Percentiles rank a stretch among this genome's conserved stretches.
phyloP scores from a whole-genome alignment of 2,113 vertebrate species.

The Arothron firmamentum region DNA sequence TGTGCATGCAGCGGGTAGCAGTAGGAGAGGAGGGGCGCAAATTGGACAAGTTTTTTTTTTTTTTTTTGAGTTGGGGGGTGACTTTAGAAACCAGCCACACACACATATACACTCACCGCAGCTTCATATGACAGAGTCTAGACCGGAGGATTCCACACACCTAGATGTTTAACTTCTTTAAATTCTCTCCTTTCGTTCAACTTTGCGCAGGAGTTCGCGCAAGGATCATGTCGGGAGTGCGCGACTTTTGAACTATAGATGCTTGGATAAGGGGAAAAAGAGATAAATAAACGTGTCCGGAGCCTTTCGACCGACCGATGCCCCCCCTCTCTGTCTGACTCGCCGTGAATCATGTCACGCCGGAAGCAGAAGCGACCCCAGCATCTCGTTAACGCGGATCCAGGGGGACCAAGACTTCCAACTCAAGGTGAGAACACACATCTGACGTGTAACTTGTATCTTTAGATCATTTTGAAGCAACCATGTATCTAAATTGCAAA shows the following conservation, averaged over 20 bases:
- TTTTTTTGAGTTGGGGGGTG: conserved; percentile 58
- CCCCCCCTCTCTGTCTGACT: conserved; percentile 58
- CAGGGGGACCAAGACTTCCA: conserved; percentile 70
- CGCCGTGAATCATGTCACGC: conserved; percentile 81
- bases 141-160: conserved; percentile 53
- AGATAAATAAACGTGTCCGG: too few species aligned
- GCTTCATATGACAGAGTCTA: conserved; percentile 61
- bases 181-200: background rate
- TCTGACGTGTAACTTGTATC: conserved; percentile 20
- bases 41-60: conserved; percentile 78
- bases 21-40: conserved; percentile 71
- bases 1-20: conserved; percentile 64
- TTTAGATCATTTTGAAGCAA: background rate
- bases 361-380: conserved; percentile 82
- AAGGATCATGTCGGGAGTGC: background rate
- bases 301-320: conserved; percentile 60
- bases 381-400: conserved; percentile 78
- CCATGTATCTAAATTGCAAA: too few species aligned
- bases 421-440: conserved; percentile 73
- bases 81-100: conserved; percentile 77
- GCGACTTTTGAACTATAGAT: conserved; percentile 26
- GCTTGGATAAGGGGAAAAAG: conserved; percentile 12
- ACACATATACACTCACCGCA: conserved; percentile 47
- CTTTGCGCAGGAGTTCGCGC: background rate
- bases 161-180: background rate